Conservation (phyloP, 2,888 invertebrate species). For the Volucella inanis region DNA sequence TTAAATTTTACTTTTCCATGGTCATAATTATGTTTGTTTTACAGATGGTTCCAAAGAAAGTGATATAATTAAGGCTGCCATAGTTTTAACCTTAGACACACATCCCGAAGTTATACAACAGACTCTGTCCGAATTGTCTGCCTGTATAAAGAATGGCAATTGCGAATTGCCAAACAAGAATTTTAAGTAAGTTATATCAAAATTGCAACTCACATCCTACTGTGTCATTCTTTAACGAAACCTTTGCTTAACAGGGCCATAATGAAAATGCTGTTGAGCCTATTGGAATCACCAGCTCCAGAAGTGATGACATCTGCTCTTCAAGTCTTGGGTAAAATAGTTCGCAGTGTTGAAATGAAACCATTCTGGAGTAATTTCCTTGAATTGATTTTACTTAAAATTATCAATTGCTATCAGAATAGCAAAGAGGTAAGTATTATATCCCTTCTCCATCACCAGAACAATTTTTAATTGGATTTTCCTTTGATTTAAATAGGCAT, state of each 20-base stretch:
- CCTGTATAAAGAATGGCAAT: constrained; percentile 84
- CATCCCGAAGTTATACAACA: constrained; percentile 80
- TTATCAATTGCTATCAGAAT: constrained; percentile 92
- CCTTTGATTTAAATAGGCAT: constrained; percentile 84
- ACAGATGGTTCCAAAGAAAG: constrained; percentile 81
- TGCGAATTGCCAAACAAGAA: constrained; percentile 84
- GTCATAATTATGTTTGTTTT: constrained; percentile 11
- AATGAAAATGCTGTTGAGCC: constrained; percentile 90
- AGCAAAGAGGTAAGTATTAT: constrained; percentile 85
- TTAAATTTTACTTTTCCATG: neutral
- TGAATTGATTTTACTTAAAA: constrained; percentile 94
- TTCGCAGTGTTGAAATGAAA: constrained; percentile 90
- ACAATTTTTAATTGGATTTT: too few relatives aligned
- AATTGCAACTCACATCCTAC: neutral
- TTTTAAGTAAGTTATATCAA: constrained; percentile 82
- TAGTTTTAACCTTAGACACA: constrained; percentile 80
- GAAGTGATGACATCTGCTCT: constrained; percentile 90
- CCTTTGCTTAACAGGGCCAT: constrained; percentile 84
- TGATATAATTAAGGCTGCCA: constrained; percentile 83
- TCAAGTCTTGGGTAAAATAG: constrained; percentile 92
- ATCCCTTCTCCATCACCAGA: too few relatives aligned
- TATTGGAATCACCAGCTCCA: constrained; percentile 84
- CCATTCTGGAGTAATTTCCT: constrained; percentile 93
- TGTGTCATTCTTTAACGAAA: constrained; percentile 8
- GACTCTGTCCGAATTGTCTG: constrained; percentile 83